Percentiles rank a stretch among this genome's conserved stretches.
These are phyloP conservation scores for Spizella passerina DNA, from an alignment of 2,797 vertebrate species.

Conservation along the genomic window DNA sequence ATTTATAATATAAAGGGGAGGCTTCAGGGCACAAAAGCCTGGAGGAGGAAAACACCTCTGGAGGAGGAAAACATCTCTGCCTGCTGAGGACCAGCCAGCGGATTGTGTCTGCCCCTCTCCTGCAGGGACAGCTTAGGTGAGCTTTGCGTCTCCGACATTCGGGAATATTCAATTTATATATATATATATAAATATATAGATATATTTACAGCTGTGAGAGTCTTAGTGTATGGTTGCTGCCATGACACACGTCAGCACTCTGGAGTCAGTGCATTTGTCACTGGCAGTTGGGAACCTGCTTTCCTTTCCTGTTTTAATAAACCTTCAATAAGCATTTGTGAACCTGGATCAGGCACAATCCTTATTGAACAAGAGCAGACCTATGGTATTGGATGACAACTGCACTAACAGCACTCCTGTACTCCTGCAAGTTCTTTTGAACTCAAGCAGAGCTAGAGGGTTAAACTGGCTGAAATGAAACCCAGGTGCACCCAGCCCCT, in stretches of 20 bases:
- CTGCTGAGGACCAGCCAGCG: background rate
- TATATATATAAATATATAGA: no score
- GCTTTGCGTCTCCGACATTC: background rate
- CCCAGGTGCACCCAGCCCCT: background rate
- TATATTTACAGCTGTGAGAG: background rate
- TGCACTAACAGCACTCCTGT: background rate
- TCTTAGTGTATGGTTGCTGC: background rate
- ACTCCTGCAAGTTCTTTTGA: background rate
- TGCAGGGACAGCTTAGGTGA: background rate
- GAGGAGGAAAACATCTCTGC: background rate
- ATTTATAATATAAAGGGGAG: background rate
- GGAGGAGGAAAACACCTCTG: background rate
- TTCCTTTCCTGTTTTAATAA: background rate
- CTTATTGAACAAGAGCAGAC: background rate
- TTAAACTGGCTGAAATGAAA: background rate
- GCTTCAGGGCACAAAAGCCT: background rate
- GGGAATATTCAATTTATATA: background rate
- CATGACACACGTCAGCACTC: background rate
- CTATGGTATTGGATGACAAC: background rate
- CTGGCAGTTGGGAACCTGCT: background rate
- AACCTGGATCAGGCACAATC: background rate
- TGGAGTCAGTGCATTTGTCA: background rate
- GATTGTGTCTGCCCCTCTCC: background rate
- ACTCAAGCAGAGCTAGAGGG: background rate
- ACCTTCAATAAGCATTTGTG: background rate